These are phyloP conservation scores for Cacoxenus indagator DNA, from an alignment of 2,888 invertebrate genomes.

Conservation along the genomic window DNA sequence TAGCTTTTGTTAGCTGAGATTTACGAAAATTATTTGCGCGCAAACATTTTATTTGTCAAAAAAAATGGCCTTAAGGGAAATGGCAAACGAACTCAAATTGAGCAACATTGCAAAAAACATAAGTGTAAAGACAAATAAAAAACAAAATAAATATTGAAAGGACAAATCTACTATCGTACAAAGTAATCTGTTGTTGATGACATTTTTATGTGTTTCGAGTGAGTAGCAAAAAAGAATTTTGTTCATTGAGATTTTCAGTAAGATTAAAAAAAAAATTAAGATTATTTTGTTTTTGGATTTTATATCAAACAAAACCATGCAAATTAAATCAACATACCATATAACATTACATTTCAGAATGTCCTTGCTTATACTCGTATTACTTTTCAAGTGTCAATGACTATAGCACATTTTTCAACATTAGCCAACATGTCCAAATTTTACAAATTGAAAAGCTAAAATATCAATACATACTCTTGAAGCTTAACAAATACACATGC, in stretches of 20 bases:
- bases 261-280: background rate
- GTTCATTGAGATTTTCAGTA: too few relatives aligned
- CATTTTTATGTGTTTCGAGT: constrained; percentile 16
- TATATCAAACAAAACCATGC: too few relatives aligned
- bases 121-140: too few relatives aligned
- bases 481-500: background rate
- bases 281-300: too few relatives aligned
- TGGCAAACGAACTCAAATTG: background rate
- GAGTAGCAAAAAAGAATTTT: too few relatives aligned
- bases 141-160: too few relatives aligned
- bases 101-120: too few relatives aligned
- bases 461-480: constrained; percentile 18
- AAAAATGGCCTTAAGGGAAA: background rate
- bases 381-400: background rate
- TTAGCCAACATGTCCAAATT: background rate
- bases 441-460: constrained; percentile 22
- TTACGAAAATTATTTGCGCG: constrained; percentile 15
- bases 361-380: background rate
- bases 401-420: background rate
- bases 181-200: constrained; percentile 10
- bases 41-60: constrained; percentile 12
- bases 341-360: too few relatives aligned
- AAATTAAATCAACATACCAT: too few relatives aligned
- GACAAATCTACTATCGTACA: too few relatives aligned
- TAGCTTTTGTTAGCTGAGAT: constrained; percentile 15